Evolutionary conservation across 1,140 invertebrate genomes (phyloP).

Genomic region (Drosophila simulans): DNA sequence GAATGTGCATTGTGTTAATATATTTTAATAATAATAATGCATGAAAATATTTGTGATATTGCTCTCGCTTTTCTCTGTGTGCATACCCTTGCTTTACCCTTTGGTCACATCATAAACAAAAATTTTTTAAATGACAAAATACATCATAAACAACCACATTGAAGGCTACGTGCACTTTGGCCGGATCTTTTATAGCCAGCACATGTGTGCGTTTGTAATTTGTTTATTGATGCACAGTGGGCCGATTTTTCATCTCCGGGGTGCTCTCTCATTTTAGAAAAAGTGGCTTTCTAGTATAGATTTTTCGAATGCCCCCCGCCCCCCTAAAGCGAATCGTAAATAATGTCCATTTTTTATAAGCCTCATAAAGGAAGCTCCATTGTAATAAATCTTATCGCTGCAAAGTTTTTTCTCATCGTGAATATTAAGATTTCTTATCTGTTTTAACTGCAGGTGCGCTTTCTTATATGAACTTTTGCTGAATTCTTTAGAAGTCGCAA

Average conservation of each 20-base stretch:
- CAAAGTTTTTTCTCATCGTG: slow-evolving; percentile 3
- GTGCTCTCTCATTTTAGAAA: not conserved
- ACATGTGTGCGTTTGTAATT: slow-evolving; percentile 17
- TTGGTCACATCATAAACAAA: slow-evolving; percentile 47
- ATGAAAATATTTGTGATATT: not conserved
- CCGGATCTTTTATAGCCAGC: slow-evolving; percentile 30
- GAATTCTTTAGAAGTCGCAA: no score
- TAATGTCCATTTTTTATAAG: not conserved
- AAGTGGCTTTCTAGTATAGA: not conserved
- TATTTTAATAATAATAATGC: not conserved
- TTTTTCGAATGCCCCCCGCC: not conserved
- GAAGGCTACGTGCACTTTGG: slow-evolving; percentile 36
- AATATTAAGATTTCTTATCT: slow-evolving; percentile 12
- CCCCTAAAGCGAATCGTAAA: not conserved
- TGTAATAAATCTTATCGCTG: slow-evolving; percentile 8
- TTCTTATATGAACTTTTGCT: not conserved
- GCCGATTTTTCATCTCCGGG: not conserved
- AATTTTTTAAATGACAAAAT: slow-evolving; percentile 34
- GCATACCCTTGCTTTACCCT: slow-evolving; percentile 6
- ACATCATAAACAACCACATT: slow-evolving; percentile 29
- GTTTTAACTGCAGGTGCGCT: no score
- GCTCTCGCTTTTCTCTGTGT: not conserved
- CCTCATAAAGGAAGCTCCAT: not conserved
- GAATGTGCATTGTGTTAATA: not conserved
- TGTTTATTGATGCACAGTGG: slow-evolving; percentile 55